Conservation (phyloP, 1,140 invertebrate species). For the Aphelinus atriplicis region DNA sequence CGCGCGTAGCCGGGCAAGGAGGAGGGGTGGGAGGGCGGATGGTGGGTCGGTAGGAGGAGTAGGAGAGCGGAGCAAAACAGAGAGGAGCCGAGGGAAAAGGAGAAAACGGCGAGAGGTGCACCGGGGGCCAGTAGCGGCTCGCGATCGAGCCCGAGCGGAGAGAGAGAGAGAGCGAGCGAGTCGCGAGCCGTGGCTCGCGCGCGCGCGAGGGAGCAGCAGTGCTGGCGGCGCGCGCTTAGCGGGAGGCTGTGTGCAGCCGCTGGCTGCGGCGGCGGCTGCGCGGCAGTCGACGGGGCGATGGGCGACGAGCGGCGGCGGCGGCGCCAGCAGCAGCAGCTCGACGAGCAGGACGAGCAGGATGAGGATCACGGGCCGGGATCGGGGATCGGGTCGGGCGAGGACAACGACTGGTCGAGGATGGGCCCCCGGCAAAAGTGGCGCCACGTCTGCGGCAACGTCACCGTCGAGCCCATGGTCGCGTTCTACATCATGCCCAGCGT, state of each 20-base stretch:
- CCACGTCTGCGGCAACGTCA: slow-evolving; percentile 70
- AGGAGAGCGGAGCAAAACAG: background rate
- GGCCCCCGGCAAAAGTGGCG: slow-evolving; percentile 55
- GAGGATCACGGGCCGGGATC: background rate
- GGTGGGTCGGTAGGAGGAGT: background rate
- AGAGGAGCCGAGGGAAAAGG: background rate
- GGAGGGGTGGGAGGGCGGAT: background rate
- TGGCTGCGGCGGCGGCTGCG: too few species aligned
- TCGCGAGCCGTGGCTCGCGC: background rate
- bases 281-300: too few species aligned
- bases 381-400: background rate
- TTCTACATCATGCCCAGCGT: slow-evolving; percentile 84
- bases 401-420: slow-evolving; percentile 51
- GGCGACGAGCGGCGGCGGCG: background rate
- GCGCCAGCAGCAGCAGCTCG: background rate
- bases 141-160: background rate
- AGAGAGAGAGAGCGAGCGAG: too few species aligned
- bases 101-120: background rate
- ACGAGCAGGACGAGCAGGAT: background rate
- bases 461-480: slow-evolving; percentile 82
- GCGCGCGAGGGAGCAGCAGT: too few species aligned
- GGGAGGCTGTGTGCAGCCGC: too few species aligned
- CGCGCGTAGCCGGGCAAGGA: background rate
- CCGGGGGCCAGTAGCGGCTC: background rate
- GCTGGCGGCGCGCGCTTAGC: too few species aligned